Percentiles rank a stretch among this genome's conserved stretches.
These are phyloP conservation scores for Synanthedon vespiformis DNA, from an alignment of 2,888 invertebrate species.

Conservation along the genomic window DNA sequence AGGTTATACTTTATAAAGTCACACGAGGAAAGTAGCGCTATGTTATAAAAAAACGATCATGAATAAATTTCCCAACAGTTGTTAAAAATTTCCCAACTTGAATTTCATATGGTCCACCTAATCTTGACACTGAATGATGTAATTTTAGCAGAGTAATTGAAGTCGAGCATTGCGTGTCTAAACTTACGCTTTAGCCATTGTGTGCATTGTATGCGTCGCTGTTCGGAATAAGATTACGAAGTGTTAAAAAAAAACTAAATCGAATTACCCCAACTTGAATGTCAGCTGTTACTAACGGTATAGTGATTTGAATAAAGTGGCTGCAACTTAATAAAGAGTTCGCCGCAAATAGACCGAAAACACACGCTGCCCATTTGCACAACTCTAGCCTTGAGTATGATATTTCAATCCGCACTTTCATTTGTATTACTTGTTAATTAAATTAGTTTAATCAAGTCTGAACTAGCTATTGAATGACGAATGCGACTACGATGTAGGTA, in stretches of 20 bases:
- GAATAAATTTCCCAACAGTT: not conserved
- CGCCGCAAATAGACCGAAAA: conserved; percentile 45
- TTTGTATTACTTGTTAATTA: not conserved
- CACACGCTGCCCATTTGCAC: conserved; percentile 34
- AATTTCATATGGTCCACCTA: not conserved
- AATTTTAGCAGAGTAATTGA: not conserved
- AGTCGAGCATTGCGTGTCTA: not conserved
- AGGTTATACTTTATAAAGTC: too few species aligned
- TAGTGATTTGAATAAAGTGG: conserved; percentile 4
- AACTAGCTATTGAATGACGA: too few species aligned
- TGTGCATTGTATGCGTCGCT: not conserved
- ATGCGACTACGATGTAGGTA: too few species aligned
- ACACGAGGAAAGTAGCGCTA: too few species aligned
- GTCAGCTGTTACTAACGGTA: too few species aligned
- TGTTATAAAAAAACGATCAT: not conserved
- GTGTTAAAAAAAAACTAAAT: not conserved
- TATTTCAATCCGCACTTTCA: not conserved
- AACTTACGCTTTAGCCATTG: not conserved
- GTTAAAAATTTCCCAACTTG: not conserved
- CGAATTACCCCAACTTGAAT: too few species aligned
- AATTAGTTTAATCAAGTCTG: too few species aligned
- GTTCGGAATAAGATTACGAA: not conserved
- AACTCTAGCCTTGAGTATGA: conserved; percentile 22
- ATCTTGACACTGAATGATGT: not conserved
- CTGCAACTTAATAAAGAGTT: conserved; percentile 25